These are phyloP conservation scores for Penelope pileata DNA, from an alignment of 2,113 vertebrate species.

Conservation along the genomic window DNA sequence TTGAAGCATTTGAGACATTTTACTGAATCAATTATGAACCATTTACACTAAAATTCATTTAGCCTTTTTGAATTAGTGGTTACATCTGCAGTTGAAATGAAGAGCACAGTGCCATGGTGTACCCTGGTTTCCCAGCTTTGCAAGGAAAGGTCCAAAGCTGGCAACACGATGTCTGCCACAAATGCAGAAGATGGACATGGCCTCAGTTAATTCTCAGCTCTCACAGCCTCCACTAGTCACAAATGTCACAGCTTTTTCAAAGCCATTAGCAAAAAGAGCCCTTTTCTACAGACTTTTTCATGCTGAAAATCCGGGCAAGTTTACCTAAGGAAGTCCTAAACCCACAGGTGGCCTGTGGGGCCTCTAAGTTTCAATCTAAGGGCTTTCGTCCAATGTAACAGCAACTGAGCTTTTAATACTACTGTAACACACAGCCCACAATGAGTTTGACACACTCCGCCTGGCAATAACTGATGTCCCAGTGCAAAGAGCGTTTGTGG, in stretches of 20 bases:
- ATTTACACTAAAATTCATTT: background rate
- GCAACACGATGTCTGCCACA: background rate
- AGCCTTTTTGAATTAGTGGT: background rate
- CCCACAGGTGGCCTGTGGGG: background rate
- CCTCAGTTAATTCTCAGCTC: background rate
- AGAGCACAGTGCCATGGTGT: rapidly evolving
- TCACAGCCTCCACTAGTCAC: background rate
- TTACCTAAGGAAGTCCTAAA: background rate
- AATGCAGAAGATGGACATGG: background rate
- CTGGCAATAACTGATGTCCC: background rate
- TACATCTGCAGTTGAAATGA: background rate
- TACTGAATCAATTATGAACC: background rate
- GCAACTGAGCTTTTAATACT: background rate
- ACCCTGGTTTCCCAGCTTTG: background rate
- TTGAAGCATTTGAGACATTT: background rate
- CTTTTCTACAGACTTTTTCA: background rate
- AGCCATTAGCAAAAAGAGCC: background rate
- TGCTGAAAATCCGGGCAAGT: background rate
- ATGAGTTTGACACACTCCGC: background rate
- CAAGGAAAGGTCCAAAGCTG: background rate
- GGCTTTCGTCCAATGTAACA: background rate
- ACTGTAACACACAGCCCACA: background rate
- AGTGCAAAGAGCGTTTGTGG: background rate
- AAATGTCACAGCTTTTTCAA: background rate
- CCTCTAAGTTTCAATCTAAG: background rate